A percentile compares a stretch with the other conserved stretches of the same genome.
phyloP scores from a whole-genome alignment of 2,113 vertebrate species.

The Ahaetulla prasina region DNA sequence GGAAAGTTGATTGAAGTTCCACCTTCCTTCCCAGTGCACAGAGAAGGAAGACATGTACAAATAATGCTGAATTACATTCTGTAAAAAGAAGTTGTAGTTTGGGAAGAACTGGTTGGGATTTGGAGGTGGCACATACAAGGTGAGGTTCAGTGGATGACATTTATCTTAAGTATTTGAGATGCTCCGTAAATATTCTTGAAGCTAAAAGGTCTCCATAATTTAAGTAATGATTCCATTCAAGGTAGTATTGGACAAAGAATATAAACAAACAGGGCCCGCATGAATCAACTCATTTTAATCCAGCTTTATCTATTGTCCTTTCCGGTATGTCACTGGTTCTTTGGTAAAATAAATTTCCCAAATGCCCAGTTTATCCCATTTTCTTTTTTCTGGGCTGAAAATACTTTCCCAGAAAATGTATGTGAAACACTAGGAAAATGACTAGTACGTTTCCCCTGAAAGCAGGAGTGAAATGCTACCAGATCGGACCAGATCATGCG shows the following conservation, averaged over 20 bases:
- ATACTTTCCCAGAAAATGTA: not conserved
- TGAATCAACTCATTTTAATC: not conserved
- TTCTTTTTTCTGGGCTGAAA: not conserved
- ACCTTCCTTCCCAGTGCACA: not conserved
- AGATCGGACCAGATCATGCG: too few species aligned
- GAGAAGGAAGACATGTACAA: not conserved
- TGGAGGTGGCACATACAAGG: not conserved
- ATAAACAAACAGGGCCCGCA: not conserved
- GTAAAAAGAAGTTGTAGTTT: not conserved
- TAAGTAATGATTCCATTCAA: not conserved
- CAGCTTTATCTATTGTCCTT: not conserved
- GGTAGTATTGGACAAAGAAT: not conserved
- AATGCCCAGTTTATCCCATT: not conserved
- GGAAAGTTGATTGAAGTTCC: not conserved
- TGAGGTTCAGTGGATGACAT: not conserved
- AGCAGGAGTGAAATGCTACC: too few species aligned
- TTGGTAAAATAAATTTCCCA: not conserved
- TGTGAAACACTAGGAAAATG: conserved; percentile 5
- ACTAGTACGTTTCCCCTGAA: not conserved
- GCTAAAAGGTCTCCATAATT: not conserved
- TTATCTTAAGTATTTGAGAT: not conserved
- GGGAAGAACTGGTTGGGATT: not conserved
- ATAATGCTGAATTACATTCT: not conserved
- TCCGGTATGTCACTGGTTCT: not conserved
- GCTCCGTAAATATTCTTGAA: not conserved